These are phyloP conservation scores for Agrilus mali DNA, from an alignment of 2,888 invertebrate species.

Conservation along the genomic window DNA sequence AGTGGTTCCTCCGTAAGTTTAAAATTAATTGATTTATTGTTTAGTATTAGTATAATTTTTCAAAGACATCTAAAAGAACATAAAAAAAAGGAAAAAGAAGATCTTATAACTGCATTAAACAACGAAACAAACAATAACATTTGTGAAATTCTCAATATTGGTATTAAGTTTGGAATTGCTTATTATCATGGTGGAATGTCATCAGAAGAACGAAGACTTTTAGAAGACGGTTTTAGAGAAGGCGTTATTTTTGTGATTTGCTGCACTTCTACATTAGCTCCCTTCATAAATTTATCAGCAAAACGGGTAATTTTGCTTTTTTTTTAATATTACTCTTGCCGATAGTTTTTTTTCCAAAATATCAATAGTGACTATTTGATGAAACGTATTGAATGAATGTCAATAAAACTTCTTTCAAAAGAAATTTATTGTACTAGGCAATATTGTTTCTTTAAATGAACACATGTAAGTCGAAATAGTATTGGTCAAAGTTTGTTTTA, in stretches of 20 bases:
- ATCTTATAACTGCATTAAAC: conserved; percentile 47
- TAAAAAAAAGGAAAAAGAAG: conserved; percentile 44
- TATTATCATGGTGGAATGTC: conserved; percentile 89
- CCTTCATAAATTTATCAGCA: conserved; percentile 94
- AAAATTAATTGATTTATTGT: conserved; percentile 1
- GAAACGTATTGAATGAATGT: too few relatives aligned
- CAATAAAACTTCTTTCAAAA: too few relatives aligned
- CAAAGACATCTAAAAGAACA: conserved; percentile 41
- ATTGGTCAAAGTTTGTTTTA: too few relatives aligned
- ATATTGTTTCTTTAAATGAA: too few relatives aligned
- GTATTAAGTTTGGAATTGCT: conserved; percentile 71
- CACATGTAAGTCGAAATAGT: too few relatives aligned
- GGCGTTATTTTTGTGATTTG: conserved; percentile 80
- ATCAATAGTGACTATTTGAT: too few relatives aligned
- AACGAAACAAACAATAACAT: conserved; percentile 47
- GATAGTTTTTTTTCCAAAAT: too few relatives aligned
- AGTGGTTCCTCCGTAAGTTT: conserved; percentile 31
- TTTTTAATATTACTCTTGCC: neutral
- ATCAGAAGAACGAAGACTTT: conserved; percentile 67
- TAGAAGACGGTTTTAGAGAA: conserved; percentile 73
- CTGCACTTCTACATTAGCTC: conserved; percentile 95
- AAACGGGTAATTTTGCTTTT: conserved; percentile 44
- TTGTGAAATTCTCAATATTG: conserved; percentile 52
- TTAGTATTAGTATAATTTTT: conserved; percentile 4
- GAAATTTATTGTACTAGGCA: too few relatives aligned